phyloP scores from a whole-genome alignment of 2,888 invertebrate species.

The Campoletis raptor region DNA sequence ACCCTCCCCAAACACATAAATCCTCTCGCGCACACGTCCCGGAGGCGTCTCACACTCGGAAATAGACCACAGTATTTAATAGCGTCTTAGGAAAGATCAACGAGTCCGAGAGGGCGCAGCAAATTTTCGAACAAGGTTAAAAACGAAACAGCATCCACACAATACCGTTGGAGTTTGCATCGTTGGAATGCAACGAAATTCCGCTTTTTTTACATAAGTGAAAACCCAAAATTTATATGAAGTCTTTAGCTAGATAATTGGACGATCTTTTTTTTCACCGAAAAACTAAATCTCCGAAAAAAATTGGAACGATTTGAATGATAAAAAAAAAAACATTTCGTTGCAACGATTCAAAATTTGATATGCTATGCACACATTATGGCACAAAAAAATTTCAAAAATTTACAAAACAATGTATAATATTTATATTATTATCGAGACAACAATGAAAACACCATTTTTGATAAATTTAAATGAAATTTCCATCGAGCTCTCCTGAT shows the following conservation, averaged over 20 bases:
- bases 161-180: too few species aligned
- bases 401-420: not conserved
- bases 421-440: not conserved
- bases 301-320: too few species aligned
- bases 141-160: not conserved
- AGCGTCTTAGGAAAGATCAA: conserved; percentile 17
- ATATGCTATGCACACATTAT: not conserved
- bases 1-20: conserved; percentile 82
- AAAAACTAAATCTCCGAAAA: too few species aligned
- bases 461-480: not conserved
- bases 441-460: not conserved
- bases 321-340: not conserved
- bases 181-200: too few species aligned
- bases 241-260: too few species aligned
- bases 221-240: too few species aligned
- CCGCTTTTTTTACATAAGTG: too few species aligned
- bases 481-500: too few species aligned
- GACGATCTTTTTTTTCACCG: too few species aligned
- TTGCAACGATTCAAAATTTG: not conserved
- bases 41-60: conserved; percentile 70
- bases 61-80: conserved; percentile 75
- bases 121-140: conserved; percentile 2
- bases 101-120: conserved; percentile 23
- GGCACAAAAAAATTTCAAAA: not conserved
- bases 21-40: conserved; percentile 71